These are phyloP conservation scores for Cataglyphis livida DNA, from an alignment of 2,888 invertebrate species.

Conservation along the genomic window DNA sequence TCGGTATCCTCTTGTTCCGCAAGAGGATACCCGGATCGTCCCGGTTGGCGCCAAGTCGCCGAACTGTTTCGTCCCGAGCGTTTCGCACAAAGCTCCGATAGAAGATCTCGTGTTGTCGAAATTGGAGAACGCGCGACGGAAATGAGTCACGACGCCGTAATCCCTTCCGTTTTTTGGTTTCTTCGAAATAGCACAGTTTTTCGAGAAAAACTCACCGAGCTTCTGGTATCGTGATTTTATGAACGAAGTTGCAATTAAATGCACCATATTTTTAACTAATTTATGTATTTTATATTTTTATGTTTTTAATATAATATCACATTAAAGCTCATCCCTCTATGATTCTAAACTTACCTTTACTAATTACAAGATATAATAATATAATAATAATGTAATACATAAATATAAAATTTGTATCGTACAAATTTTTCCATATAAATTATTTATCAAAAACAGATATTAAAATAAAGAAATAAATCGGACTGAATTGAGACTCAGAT, in stretches of 20 bases:
- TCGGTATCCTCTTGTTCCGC: conserved; percentile 21
- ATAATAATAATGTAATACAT: not conserved
- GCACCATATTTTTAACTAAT: not conserved
- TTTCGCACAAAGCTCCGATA: conserved; percentile 46
- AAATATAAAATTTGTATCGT: not conserved
- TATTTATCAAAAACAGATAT: not conserved
- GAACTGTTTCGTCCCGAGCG: conserved; percentile 24
- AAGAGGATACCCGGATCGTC: conserved; percentile 27
- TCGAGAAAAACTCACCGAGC: not conserved
- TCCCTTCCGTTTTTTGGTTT: conserved; percentile 27
- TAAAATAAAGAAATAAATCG: not conserved
- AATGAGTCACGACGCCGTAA: conserved; percentile 12
- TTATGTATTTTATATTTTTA: not conserved
- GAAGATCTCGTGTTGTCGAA: conserved; percentile 49
- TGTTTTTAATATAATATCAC: too few relatives aligned
- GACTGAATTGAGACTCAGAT: not conserved
- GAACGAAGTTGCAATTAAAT: not conserved
- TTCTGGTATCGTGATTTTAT: not conserved
- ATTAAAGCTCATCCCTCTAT: too few relatives aligned
- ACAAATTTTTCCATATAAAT: not conserved
- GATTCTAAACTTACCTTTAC: too few relatives aligned
- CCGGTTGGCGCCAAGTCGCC: conserved; percentile 72
- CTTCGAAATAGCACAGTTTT: conserved; percentile 44
- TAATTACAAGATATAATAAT: too few relatives aligned
- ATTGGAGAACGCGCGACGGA: conserved; percentile 58